Conservation (phyloP, 1,140 invertebrate genomes). For the Panagrolaimus sp. region DNA sequence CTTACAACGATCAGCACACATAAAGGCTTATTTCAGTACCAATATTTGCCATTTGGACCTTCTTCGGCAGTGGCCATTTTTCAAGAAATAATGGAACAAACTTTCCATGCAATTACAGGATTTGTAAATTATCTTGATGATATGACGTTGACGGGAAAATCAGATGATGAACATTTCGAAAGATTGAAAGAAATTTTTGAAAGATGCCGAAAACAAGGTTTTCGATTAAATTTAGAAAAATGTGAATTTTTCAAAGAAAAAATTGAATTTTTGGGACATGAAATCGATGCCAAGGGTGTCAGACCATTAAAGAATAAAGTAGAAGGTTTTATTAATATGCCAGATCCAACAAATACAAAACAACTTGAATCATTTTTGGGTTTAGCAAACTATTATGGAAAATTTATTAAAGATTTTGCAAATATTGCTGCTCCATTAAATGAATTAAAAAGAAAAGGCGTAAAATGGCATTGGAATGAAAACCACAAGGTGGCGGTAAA, state of each 20-base stretch:
- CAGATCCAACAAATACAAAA: conserved; percentile 55
- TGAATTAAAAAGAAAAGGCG: conserved; percentile 48
- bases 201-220: conserved; percentile 22
- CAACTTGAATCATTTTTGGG: conserved; percentile 60
- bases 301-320: conserved; percentile 60
- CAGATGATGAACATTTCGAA: conserved; percentile 24
- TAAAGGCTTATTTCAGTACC: conserved; percentile 3
- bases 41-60: not conserved
- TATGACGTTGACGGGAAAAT: conserved; percentile 23
- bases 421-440: conserved; percentile 58
- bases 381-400: conserved; percentile 61
- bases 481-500: conserved; percentile 42
- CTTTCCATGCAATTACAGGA: not conserved
- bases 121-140: conserved; percentile 19
- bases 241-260: conserved; percentile 26
- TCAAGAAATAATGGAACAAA: not conserved
- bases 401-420: conserved; percentile 61
- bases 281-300: conserved; percentile 53
- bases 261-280: conserved; percentile 46
- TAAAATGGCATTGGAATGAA: conserved; percentile 34
- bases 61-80: not conserved
- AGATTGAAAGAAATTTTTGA: conserved; percentile 22
- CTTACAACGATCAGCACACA: not conserved
- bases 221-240: conserved; percentile 30
- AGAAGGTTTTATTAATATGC: conserved; percentile 59